Percentiles rank a stretch among this genome's conserved stretches.
phyloP scores from a whole-genome alignment of 2,888 invertebrate genomes.

The Neuroscelio doddi region DNA sequence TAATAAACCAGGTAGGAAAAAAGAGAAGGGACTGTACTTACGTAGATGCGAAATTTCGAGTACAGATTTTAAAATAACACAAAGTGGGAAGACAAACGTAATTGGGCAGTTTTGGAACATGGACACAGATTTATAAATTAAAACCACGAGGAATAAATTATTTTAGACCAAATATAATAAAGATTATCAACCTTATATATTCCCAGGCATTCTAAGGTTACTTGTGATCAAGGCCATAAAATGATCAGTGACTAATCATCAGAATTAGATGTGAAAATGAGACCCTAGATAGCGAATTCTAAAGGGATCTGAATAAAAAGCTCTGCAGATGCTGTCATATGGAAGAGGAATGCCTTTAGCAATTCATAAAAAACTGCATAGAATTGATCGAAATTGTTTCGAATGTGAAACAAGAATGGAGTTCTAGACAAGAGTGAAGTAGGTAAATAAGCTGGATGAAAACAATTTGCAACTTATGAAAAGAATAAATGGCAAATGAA shows the following conservation, averaged over 20 bases:
- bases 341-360: too few relatives aligned
- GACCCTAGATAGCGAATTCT: background rate
- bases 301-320: background rate
- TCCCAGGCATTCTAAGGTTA: background rate
- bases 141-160: background rate
- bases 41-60: background rate
- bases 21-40: background rate
- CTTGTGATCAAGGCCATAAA: background rate
- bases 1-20: background rate
- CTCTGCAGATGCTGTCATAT: background rate
- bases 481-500: too few relatives aligned
- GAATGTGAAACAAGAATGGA: too few relatives aligned
- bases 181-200: background rate
- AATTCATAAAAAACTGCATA: too few relatives aligned
- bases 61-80: background rate
- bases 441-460: too few relatives aligned
- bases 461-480: too few relatives aligned
- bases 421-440: too few relatives aligned
- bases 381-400: too few relatives aligned
- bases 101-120: background rate
- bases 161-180: background rate
- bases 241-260: background rate
- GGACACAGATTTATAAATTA: background rate
- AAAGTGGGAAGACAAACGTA: background rate
- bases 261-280: conserved; percentile 2